Evolutionary conservation across 2,888 invertebrate genomes (phyloP), one percentile per base, ranked within the genome.

Genomic region (Tetanocera ferruginea): DNA sequence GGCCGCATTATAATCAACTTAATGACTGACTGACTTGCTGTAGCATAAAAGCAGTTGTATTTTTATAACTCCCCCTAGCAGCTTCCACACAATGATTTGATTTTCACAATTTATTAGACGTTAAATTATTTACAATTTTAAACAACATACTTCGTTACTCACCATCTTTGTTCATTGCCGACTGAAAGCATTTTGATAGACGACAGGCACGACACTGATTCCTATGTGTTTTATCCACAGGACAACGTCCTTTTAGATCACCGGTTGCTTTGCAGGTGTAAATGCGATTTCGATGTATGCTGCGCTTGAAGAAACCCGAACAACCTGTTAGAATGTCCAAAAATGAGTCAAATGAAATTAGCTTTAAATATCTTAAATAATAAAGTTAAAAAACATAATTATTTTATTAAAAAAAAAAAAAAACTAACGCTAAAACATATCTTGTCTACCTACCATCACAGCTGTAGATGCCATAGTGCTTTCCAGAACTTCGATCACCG

Each of bases 381-480:
- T 2, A 14, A 37, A 52, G 19, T 57, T 14, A 6, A 5, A 25
- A 3, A 34, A 0, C 66, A 9, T 60, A 64, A 6, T n/a, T n/a
- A n/a, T n/a, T n/a, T n/a, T 37, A 51, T 57, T n/a, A 19, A 1
- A 23, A 43, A 57, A 9, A 52, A n/a, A 31, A 23, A 9, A 49
- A 62, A 37, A 5, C 31, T 67, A 9, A 72, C 31, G 17, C 11
- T 67, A 34, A n/a, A 57, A 19, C 17, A 57, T 52, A 14, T 51
- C 49, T 75, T 34, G 1, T 25, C 28, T 31, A 88, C 92, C 93
- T 91, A 97, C 99, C 99, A 92, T 99, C 99, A 89, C 99, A 99
- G 88, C 98, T 98, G 91, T 98, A 99, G 88, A 99, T 99, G 83
- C 99, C 99, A 91, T 99, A 99, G 91, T 99, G 99, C 91, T 99